Conservation (phyloP, 2,888 invertebrate genomes). For the Himalopsyche japonica region DNA sequence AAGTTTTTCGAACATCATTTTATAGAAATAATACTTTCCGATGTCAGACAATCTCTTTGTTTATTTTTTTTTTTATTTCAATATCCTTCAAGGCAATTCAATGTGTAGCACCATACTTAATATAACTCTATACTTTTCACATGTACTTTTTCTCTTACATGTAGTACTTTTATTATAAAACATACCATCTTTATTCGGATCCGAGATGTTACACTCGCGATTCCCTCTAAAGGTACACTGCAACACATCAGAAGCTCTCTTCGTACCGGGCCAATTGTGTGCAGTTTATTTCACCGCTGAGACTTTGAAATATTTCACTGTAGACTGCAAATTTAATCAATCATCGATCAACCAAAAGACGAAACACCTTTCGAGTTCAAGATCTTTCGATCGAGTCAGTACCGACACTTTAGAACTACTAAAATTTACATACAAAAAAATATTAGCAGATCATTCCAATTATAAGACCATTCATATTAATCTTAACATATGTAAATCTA, state of each 20-base stretch:
- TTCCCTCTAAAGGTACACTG: background rate
- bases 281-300: conserved; percentile 26
- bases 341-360: background rate
- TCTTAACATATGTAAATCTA: background rate
- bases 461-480: background rate
- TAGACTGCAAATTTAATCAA: background rate
- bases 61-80: conserved; percentile 20
- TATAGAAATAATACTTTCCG: conserved; percentile 14
- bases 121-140: conserved; percentile 43
- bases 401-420: background rate
- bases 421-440: background rate
- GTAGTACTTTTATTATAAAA: background rate
- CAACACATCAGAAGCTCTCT: conserved; percentile 24
- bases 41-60: conserved; percentile 20
- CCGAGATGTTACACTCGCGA: background rate
- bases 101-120: conserved; percentile 45
- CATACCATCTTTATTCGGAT: background rate
- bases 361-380: background rate
- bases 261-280: conserved; percentile 25
- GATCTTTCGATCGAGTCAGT: background rate
- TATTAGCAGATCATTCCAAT: background rate
- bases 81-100: conserved; percentile 40
- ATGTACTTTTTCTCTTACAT: background rate
- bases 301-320: background rate
- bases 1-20: conserved; percentile 10